A percentile compares a stretch with the other conserved stretches of the same genome.
These are phyloP conservation scores for Prenolepis imparis DNA, from an alignment of 2,888 invertebrate species.

Conservation along the genomic window DNA sequence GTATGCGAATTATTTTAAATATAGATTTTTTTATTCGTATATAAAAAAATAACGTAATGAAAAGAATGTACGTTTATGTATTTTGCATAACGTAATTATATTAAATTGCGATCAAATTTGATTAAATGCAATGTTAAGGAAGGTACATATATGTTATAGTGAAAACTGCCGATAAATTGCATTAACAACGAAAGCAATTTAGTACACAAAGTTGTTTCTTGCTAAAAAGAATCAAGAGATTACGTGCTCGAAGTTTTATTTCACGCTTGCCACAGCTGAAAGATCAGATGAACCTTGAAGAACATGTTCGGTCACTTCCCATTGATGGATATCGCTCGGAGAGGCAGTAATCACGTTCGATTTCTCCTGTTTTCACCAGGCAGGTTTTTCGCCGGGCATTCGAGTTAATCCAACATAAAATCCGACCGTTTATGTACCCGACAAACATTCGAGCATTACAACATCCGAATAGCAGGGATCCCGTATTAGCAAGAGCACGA, in stretches of 20 bases:
- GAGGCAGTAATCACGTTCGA: slow-evolving; percentile 44
- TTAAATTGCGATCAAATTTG: not conserved
- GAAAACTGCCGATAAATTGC: not conserved
- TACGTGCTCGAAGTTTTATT: slow-evolving; percentile 19
- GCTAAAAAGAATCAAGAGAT: slow-evolving; percentile 1
- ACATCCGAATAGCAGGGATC: not conserved
- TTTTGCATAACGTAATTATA: not conserved
- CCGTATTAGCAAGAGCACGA: slow-evolving; percentile 9
- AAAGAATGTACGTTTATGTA: not conserved
- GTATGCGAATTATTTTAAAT: not conserved
- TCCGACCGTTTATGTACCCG: slow-evolving; percentile 8
- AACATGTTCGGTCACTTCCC: slow-evolving; percentile 35
- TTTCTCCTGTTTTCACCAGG: slow-evolving; percentile 54
- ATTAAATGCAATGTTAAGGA: not conserved
- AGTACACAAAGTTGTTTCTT: not conserved
- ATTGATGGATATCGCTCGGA: slow-evolving; percentile 34
- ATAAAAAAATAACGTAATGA: not conserved
- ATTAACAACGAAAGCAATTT: slow-evolving; percentile 10
- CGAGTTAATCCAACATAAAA: slow-evolving; percentile 25
- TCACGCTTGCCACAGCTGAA: slow-evolving; percentile 27
- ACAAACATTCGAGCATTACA: slow-evolving; percentile 23
- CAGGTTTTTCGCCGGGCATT: slow-evolving; percentile 19
- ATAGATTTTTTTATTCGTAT: not conserved
- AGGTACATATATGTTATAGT: not conserved
- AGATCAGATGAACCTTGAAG: not conserved